phyloP scores from a whole-genome alignment of 1,140 invertebrate genomes.

The Cryptotermes secundus region DNA sequence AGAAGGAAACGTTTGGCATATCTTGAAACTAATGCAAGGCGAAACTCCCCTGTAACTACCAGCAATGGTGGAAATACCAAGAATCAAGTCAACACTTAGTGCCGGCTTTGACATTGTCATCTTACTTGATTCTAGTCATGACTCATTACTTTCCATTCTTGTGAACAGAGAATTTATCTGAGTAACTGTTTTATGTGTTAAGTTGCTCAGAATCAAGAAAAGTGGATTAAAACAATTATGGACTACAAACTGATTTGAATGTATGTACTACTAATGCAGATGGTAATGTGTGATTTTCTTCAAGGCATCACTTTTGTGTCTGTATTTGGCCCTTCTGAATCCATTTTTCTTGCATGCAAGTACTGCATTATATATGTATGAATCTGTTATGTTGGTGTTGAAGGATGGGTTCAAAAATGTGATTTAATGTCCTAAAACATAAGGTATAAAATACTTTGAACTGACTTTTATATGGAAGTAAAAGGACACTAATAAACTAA shows the following conservation, averaged over 20 bases:
- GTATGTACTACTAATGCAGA: too few species aligned
- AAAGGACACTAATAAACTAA: background rate
- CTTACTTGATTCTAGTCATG: background rate
- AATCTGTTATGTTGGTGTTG: background rate
- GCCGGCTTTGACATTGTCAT: background rate
- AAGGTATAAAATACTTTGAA: background rate
- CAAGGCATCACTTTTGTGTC: background rate
- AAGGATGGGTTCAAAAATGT: background rate
- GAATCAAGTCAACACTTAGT: slow-evolving; percentile 5
- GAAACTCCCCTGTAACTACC: background rate
- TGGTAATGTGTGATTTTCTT: background rate
- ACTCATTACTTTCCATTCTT: background rate
- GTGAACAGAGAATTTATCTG: background rate
- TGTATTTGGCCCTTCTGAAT: background rate
- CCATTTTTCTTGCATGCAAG: background rate
- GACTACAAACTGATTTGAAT: too few species aligned
- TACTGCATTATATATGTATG: background rate
- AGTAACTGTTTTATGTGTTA: background rate
- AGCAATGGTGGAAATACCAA: background rate
- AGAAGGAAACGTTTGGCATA: slow-evolving; percentile 31
- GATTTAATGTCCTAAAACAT: background rate
- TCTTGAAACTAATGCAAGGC: background rate
- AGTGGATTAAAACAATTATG: background rate
- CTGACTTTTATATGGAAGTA: background rate
- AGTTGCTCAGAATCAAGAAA: background rate